These are phyloP conservation scores for Leptinotarsa rubiginosa DNA, from an alignment of 2,888 invertebrate species.

Conservation along the genomic window DNA sequence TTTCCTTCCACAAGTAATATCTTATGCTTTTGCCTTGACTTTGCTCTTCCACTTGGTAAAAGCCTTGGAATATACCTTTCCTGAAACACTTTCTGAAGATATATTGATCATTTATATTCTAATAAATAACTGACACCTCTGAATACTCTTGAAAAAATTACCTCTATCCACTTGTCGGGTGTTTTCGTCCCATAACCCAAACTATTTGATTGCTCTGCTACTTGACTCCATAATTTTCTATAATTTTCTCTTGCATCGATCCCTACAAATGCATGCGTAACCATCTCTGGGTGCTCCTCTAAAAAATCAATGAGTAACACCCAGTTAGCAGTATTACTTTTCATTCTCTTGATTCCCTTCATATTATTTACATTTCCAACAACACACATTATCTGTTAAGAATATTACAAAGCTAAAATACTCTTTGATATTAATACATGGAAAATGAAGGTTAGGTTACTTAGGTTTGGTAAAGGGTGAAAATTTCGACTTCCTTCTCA, in stretches of 20 bases:
- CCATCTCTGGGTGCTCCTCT: slow-evolving; percentile 29
- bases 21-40: background rate
- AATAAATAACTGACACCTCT: too few species aligned
- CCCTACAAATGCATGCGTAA: slow-evolving; percentile 29
- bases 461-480: too few species aligned
- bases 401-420: too few species aligned
- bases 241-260: slow-evolving; percentile 30
- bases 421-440: too few species aligned
- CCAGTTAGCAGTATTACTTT: background rate
- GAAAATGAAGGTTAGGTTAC: too few species aligned
- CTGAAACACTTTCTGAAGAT: too few species aligned
- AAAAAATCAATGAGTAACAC: slow-evolving; percentile 27
- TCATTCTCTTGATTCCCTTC: background rate
- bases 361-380: background rate
- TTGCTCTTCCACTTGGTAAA: background rate
- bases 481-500: too few species aligned
- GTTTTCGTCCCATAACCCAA: background rate
- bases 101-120: too few species aligned
- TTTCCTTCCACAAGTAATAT: background rate
- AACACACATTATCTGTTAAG: too few species aligned
- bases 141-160: background rate
- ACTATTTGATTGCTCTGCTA: background rate
- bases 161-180: background rate
- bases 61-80: background rate
- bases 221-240: slow-evolving; percentile 29